phyloP scores from a whole-genome alignment of 2,888 invertebrate species.

The Epistrophe eligans region DNA sequence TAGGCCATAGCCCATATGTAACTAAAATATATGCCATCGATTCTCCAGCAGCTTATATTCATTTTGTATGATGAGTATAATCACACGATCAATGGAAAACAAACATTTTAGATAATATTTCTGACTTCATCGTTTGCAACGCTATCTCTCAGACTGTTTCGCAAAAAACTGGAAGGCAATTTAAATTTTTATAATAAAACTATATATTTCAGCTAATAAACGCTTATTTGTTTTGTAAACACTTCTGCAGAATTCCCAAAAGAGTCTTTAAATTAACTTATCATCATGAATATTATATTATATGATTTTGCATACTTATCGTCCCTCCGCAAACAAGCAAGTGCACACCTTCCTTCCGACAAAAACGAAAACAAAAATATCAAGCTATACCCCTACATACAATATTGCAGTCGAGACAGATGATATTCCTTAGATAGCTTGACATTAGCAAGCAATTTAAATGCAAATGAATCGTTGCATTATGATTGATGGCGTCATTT shows the following conservation, averaged over 20 bases:
- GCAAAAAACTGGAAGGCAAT: not conserved
- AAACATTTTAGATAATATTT: no score
- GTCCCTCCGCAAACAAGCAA: not conserved
- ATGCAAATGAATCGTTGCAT: slow-evolving; percentile 82
- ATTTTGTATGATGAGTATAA: no score
- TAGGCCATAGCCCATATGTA: no score
- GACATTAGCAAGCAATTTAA: slow-evolving; percentile 84
- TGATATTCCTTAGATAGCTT: slow-evolving; percentile 82
- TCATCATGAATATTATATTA: slow-evolving; percentile 38
- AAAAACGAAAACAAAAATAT: not conserved
- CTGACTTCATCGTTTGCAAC: not conserved
- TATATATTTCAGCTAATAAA: not conserved
- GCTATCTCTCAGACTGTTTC: not conserved
- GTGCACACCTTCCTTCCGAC: slow-evolving; percentile 2
- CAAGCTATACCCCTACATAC: not conserved
- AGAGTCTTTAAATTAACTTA: slow-evolving; percentile 59
- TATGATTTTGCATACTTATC: not conserved
- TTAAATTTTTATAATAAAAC: not conserved
- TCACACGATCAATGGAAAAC: no score
- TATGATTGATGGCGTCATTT: slow-evolving; percentile 83
- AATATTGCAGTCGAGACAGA: slow-evolving; percentile 75
- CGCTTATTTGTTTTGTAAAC: slow-evolving; percentile 48
- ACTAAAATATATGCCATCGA: no score
- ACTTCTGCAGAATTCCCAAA: slow-evolving; percentile 38
- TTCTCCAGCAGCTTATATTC: no score